phyloP scores from a whole-genome alignment of 2,797 vertebrate genomes.

The Mus minutoides region DNA sequence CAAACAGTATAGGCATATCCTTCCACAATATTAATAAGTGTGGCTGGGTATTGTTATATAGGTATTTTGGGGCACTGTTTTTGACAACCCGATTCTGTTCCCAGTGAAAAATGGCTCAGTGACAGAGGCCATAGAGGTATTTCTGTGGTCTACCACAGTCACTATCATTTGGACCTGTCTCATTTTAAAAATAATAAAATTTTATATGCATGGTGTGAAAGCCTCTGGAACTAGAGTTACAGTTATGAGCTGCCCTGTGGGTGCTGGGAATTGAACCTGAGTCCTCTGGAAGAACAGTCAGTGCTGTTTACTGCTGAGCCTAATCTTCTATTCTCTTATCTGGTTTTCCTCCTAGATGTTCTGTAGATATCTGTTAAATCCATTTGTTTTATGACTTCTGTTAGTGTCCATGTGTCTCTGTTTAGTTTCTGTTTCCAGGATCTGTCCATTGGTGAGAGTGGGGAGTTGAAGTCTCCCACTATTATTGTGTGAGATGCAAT shows the following conservation, averaged over 20 bases:
- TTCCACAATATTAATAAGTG: background rate
- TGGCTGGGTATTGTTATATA: background rate
- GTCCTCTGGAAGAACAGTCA: background rate
- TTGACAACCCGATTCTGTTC: background rate
- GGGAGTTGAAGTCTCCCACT: too few species aligned
- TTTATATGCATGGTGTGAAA: background rate
- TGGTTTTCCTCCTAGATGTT: background rate
- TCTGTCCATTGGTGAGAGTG: too few species aligned
- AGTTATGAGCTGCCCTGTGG: background rate
- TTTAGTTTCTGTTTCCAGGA: too few species aligned
- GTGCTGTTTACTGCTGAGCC: background rate
- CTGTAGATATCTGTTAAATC: too few species aligned
- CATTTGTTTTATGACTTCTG: too few species aligned
- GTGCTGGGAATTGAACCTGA: background rate
- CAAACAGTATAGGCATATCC: background rate
- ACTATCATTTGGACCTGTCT: background rate
- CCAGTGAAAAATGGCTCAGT: background rate
- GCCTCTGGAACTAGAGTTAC: background rate
- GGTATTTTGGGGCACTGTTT: background rate
- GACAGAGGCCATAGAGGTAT: background rate
- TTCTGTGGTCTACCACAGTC: background rate
- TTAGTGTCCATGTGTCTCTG: too few species aligned
- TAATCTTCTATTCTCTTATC: background rate
- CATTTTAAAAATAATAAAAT: background rate
- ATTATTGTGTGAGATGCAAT: too few species aligned